Evolutionary conservation across 2,113 vertebrate genomes (phyloP), one percentile per base, ranked within the genome.

Genomic region (Donacobius atricapilla): DNA sequence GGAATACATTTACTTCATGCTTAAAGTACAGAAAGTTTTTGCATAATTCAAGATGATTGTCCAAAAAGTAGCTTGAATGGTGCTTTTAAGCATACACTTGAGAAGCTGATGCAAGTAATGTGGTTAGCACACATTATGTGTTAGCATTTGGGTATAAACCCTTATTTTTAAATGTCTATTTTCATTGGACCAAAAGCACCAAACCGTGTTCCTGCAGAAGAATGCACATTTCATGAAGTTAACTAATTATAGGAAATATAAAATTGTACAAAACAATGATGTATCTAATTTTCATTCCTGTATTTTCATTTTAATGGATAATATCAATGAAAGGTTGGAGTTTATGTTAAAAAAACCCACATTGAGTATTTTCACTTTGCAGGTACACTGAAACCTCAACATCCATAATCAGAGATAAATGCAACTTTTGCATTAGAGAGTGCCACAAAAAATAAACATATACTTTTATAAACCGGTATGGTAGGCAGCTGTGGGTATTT

Each of bases 351-450:
- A 87, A 40, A 86, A 69, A 13, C 2, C 24, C 25, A 81, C 69
- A 89, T 37, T 30, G 40, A 80, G 50, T 88, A 64, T 90, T 95
- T 94, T 85, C 33, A 65, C 50, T 94, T 96, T 94, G 87, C 47
- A 93, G 42, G 86, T 94, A 84, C 64, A 90, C 61, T 94, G 92
- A 97, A 97, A 97, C 94, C 90, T 97, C 98, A 97, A 94, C 98
- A 98, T 98, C 98, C 98, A 98, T 98, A 96, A 94, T 97, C 98
- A 98, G 98, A 98, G 98, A 98, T 97, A 95, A 81, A 96, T 27
- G 96, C 87, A 96, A 93, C 76, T 87, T 95, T 96, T 97, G 95
- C 91, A 94, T 91, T 95, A 95, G 64, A 89, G 80, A 87, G 83
- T 94, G 94, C 90, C 95, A 98, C 94, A 97, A 97, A 97, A 97